Evolutionary conservation across 1,140 invertebrate genomes (phyloP), one percentile per base, ranked within the genome.

Genomic region (Polypedilum pembai): DNA sequence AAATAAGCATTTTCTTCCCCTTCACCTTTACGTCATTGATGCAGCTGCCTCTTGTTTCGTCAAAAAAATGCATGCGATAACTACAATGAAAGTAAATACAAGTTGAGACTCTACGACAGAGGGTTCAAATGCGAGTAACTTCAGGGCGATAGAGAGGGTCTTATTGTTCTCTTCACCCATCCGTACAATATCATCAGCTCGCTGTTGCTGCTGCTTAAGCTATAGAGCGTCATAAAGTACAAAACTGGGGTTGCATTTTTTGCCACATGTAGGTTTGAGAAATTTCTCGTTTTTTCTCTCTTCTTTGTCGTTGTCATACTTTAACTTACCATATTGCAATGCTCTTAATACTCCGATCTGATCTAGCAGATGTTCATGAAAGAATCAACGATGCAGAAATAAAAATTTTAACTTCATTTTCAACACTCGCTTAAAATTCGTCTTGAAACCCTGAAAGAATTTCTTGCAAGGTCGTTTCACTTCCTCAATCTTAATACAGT

Each of bases 1-100:
- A 33, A 33, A 5, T 33, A 56, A 56, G n/a, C 10, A 12, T 56
- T 69, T 69, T 18, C 65, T 69, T 69, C 65, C 65, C 65, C 65
- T 69, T 69, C 65, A 69, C 65, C 65, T 69, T 69, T 69, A 69
- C 65, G 65, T 69, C 65, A 69, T 69, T 69, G 65, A 69, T 69
- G 65, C 65, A 69, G 65, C 65, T 69, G 65, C 65, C 65, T 56
- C 45, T 69, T 69, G 18, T 69, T 69, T 21, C 65, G 18, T 69
- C 65, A 69, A 69, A 69, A 69, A 69, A 69, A 20, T 1, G 20
- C 20, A 69, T 69, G n/a, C n/a, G n/a, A 69, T 7, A 21, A 18
- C 65, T 18, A 69, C 65, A 69, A 69, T 69, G 18, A 69, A 69
- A 69, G 65, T 69, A 69, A 69, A 69, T 21, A 69, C 65, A 69